Evolutionary conservation across 2,888 invertebrate species (phyloP).

Genomic region (Tenthredo amoena): DNA sequence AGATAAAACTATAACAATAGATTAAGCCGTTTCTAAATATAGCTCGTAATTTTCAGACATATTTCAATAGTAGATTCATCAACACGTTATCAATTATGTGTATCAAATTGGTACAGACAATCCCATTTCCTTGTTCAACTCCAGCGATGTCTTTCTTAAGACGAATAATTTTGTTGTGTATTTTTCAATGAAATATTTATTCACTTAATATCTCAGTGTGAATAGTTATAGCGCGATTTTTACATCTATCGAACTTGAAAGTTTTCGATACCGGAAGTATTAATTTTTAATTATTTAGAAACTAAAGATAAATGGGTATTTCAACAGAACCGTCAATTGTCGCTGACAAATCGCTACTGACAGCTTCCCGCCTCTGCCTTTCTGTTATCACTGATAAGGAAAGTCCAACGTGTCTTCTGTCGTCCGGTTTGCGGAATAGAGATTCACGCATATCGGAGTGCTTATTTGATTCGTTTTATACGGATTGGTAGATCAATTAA

Average conservation of each 20-base stretch:
- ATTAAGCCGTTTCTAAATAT: background rate
- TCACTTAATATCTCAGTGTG: background rate
- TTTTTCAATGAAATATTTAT: background rate
- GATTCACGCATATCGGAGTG: background rate
- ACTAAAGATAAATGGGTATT: background rate
- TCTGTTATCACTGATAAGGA: conserved; percentile 66
- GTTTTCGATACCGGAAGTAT: background rate
- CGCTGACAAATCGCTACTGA: conserved; percentile 56
- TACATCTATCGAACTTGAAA: background rate
- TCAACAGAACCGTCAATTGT: conserved; percentile 53
- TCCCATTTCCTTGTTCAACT: background rate
- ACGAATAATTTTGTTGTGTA: background rate
- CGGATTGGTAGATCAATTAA: background rate
- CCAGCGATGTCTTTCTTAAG: background rate
- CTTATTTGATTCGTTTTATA: background rate
- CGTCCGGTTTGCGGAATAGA: conserved; percentile 31
- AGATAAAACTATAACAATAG: background rate
- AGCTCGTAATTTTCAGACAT: background rate
- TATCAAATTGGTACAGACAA: background rate
- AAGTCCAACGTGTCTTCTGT: conserved; percentile 42
- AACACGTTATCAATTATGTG: background rate
- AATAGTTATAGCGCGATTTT: background rate
- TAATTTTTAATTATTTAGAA: background rate
- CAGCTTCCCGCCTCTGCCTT: conserved; percentile 57
- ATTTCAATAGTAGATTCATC: background rate